Conservation (phyloP, 2,113 vertebrate genomes). For the Elaphurus davidianus region DNA sequence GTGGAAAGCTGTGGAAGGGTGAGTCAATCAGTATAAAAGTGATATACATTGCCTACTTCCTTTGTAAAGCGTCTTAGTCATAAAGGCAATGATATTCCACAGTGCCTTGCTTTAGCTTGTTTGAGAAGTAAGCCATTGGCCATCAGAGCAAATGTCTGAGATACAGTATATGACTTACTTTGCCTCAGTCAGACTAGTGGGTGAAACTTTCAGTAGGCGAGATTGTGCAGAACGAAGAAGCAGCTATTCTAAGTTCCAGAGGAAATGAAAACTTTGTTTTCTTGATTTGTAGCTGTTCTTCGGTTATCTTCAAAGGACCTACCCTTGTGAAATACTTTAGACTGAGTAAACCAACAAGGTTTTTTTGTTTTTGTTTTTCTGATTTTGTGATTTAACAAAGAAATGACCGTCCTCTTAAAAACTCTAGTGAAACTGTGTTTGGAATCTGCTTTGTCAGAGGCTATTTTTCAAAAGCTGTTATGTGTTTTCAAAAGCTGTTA, state of each 20-base stretch:
- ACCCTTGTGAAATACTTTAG: not conserved
- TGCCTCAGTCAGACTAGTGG: not conserved
- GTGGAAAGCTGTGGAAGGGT: not conserved
- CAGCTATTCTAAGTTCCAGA: not conserved
- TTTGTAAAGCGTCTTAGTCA: not conserved
- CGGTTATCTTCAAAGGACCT: not conserved
- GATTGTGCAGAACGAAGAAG: not conserved
- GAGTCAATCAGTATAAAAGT: not conserved
- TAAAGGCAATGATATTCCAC: not conserved
- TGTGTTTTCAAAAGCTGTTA: not conserved
- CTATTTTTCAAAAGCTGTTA: not conserved
- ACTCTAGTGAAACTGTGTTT: not conserved
- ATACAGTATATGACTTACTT: not conserved
- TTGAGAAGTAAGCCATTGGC: not conserved
- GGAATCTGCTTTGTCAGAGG: not conserved
- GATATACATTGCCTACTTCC: not conserved
- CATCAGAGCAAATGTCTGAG: not conserved
- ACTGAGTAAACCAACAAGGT: not conserved
- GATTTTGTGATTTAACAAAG: conserved; percentile 12
- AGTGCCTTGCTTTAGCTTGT: not conserved
- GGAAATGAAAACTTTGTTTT: not conserved
- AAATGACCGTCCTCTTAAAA: not conserved
- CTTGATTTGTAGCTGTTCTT: not conserved
- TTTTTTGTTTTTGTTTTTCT: not conserved
- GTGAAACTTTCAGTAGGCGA: not conserved